These are phyloP conservation scores for Tubiluchus corallicola DNA, from an alignment of 2,888 invertebrate species.

Conservation along the genomic window DNA sequence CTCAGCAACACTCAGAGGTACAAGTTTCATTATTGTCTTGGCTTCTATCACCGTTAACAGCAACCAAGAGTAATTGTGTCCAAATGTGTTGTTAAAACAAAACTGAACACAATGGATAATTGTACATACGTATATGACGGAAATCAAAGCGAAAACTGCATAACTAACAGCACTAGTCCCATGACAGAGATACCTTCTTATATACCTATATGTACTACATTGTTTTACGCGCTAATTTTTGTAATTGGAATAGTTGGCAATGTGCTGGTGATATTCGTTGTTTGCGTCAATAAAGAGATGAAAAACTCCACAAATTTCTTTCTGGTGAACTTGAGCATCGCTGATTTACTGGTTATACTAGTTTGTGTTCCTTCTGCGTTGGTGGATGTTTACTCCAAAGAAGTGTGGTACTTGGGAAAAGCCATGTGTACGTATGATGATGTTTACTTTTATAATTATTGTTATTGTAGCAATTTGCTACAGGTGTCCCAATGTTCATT, in stretches of 20 bases:
- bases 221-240: constrained; percentile 70
- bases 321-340: constrained; percentile 75
- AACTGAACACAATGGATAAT: too few relatives aligned
- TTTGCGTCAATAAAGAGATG: constrained; percentile 78
- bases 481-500: too few relatives aligned
- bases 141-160: too few relatives aligned
- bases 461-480: too few relatives aligned
- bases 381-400: constrained; percentile 76
- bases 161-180: too few relatives aligned
- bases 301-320: constrained; percentile 86
- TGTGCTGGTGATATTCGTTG: constrained; percentile 78
- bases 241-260: constrained; percentile 77
- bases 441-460: too few relatives aligned
- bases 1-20: too few relatives aligned
- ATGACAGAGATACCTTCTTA: constrained; percentile 43
- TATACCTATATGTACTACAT: constrained; percentile 68
- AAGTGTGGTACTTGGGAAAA: constrained; percentile 78
- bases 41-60: too few relatives aligned
- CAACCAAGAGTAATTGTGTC: too few relatives aligned
- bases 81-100: too few relatives aligned
- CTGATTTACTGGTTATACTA: constrained; percentile 71
- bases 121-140: too few relatives aligned
- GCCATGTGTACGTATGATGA: constrained; percentile 88
- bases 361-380: constrained; percentile 82
- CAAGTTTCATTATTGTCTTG: too few relatives aligned